Evolutionary conservation across 92 coral and sea anemone genomes (phyloP).

Genomic region (Pocillopora grandis): DNA sequence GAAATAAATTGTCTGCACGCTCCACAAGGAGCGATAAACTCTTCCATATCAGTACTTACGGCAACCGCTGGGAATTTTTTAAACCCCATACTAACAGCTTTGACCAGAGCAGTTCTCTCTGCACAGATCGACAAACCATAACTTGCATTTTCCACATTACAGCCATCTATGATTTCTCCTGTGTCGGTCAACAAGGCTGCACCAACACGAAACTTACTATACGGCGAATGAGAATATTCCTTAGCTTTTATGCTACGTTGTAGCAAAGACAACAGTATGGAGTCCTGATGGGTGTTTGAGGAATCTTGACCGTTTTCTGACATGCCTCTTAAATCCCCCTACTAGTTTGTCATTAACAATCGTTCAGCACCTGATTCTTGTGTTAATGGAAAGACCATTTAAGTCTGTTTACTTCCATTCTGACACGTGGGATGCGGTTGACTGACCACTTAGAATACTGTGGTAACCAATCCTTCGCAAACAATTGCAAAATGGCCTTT

Average conservation of each 20-base stretch:
- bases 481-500: background rate
- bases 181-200: slow-evolving; percentile 88
- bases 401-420: too few species aligned
- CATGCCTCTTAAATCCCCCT: background rate
- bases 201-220: slow-evolving; percentile 97
- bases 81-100: slow-evolving; percentile 95
- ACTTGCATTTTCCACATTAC: slow-evolving; percentile 95
- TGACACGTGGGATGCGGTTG: too few species aligned
- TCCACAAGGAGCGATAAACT: slow-evolving; percentile 85
- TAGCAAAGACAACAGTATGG: slow-evolving; percentile 19
- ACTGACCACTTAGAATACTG: too few species aligned
- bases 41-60: slow-evolving; percentile 77
- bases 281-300: background rate
- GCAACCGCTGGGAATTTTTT: slow-evolving; percentile 88
- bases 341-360: too few species aligned
- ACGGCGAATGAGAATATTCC: slow-evolving; percentile 87
- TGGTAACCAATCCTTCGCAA: too few species aligned
- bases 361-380: too few species aligned
- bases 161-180: slow-evolving; percentile 81
- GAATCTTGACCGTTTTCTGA: background rate
- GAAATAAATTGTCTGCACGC: slow-evolving; percentile 94
- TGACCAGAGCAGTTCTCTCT: slow-evolving; percentile 92
- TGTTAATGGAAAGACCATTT: background rate
- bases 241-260: slow-evolving; percentile 72
- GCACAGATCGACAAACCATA: slow-evolving; percentile 90